Conservation (phyloP, 2,888 invertebrate species). For the Monoplex corrugatus region DNA sequence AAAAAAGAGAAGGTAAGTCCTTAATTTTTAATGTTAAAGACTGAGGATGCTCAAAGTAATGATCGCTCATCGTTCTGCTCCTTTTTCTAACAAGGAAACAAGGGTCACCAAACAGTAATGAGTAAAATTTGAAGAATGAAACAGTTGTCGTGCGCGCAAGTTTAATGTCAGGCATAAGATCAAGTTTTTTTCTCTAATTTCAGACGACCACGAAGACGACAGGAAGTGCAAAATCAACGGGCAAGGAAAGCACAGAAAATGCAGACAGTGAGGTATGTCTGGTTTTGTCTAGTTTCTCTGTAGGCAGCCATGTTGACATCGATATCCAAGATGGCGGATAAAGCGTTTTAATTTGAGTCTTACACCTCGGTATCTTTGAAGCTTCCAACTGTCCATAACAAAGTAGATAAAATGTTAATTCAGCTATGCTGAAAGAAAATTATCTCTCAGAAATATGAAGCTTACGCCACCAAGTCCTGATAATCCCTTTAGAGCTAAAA, state of each 20-base stretch:
- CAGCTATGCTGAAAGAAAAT: too few relatives aligned
- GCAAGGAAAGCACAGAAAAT: conserved; percentile 75
- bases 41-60: neutral
- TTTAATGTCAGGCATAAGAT: conserved; percentile 25
- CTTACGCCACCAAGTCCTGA: too few relatives aligned
- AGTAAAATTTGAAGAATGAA: conserved; percentile 49
- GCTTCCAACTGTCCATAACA: too few relatives aligned
- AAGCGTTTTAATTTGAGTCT: neutral
- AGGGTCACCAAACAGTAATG: neutral
- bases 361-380: too few relatives aligned
- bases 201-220: conserved; percentile 74
- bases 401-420: too few relatives aligned
- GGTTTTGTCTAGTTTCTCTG: conserved; percentile 48
- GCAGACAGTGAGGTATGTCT: conserved; percentile 75
- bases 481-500: too few relatives aligned
- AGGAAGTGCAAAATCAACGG: conserved; percentile 67
- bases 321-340: conserved; percentile 73
- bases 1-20: conserved; percentile 77
- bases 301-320: conserved; percentile 69
- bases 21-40: too few relatives aligned
- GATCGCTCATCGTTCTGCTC: neutral
- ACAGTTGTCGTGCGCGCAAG: conserved; percentile 54
- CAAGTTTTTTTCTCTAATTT: conserved; percentile 53
- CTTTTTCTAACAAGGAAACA: conserved; percentile 22
- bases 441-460: too few relatives aligned